Conservation (phyloP, 2,888 invertebrate species). For the Habroteleia sp. region DNA sequence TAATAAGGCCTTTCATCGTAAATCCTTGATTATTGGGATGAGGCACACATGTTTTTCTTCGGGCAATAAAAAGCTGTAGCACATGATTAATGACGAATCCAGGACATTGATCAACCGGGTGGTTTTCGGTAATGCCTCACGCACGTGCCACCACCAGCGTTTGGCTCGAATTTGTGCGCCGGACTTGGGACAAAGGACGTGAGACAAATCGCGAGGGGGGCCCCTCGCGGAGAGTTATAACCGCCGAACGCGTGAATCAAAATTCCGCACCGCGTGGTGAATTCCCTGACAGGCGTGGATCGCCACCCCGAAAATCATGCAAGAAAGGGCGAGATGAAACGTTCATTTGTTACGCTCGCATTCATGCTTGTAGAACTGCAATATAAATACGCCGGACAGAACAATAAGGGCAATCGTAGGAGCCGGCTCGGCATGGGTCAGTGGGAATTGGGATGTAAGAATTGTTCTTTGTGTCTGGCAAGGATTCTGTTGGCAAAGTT, state of each 20-base stretch:
- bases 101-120: constrained; percentile 58
- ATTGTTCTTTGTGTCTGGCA: constrained; percentile 27
- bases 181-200: constrained; percentile 48
- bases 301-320: constrained; percentile 54
- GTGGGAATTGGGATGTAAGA: constrained; percentile 14
- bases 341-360: constrained; percentile 52
- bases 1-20: constrained; percentile 39
- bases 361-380: constrained; percentile 54
- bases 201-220: constrained; percentile 60
- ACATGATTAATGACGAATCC: constrained; percentile 50
- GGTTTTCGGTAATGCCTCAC: constrained; percentile 56
- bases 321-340: constrained; percentile 50
- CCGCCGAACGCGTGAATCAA: constrained; percentile 53
- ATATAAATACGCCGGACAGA: constrained; percentile 54
- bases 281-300: constrained; percentile 58
- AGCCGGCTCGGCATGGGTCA: constrained; percentile 34
- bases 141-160: constrained; percentile 56
- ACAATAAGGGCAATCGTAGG: constrained; percentile 53
- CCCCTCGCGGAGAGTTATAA: constrained; percentile 52
- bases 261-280: constrained; percentile 55
- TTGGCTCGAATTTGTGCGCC: constrained; percentile 51
- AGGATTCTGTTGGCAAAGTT: constrained; percentile 1
- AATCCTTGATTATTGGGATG: constrained; percentile 41
- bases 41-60: constrained; percentile 51
- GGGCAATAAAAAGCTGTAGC: constrained; percentile 29